Evolutionary conservation across 2,113 vertebrate species (phyloP).

Genomic region (Eubucco bourcierii): DNA sequence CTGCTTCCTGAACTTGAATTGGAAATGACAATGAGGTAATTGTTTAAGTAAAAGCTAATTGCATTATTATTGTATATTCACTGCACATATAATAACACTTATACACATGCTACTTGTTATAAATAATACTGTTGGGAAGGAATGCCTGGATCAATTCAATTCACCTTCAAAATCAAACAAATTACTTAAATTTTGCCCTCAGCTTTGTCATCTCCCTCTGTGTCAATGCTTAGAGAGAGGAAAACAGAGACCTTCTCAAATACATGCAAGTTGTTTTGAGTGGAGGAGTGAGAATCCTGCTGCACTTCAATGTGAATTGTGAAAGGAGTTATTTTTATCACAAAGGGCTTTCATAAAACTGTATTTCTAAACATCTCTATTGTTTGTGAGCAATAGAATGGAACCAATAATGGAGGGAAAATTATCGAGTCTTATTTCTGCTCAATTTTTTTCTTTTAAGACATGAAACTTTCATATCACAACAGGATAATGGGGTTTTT

Average conservation of each 20-base stretch:
- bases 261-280: neutral
- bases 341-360: constrained; percentile 1
- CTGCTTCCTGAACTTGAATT: constrained; percentile 19
- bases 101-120: neutral
- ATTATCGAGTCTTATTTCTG: neutral
- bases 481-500: neutral
- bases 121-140: neutral
- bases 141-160: neutral
- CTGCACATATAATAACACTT: no score
- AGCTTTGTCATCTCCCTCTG: neutral
- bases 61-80: neutral
- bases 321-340: constrained; percentile 53
- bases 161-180: neutral
- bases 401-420: constrained; percentile 43
- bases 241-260: neutral
- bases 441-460: constrained; percentile 10
- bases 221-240: neutral
- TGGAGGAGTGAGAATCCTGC: neutral
- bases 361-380: constrained; percentile 26
- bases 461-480: neutral
- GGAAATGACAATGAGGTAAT: constrained; percentile 14
- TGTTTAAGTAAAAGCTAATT: constrained; percentile 48
- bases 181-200: neutral
- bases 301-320: neutral
- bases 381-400: constrained; percentile 58